phyloP scores from a whole-genome alignment of 64 coral and sea anemone genomes.

The Montipora efflorescens region DNA sequence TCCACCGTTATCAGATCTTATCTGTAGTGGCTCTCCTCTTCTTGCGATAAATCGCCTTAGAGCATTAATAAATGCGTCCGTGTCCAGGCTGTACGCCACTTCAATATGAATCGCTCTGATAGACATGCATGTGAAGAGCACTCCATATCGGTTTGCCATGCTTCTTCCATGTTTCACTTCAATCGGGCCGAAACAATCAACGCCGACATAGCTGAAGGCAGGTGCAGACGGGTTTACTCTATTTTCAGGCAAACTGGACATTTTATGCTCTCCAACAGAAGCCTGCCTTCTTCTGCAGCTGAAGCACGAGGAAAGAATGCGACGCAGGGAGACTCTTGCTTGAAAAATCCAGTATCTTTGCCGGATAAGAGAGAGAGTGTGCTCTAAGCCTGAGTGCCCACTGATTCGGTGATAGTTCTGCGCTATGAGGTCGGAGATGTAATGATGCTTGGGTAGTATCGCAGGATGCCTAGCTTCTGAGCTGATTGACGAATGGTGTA shows the following conservation, averaged over 20 bases:
- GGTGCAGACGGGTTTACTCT: neutral
- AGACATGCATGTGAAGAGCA: neutral
- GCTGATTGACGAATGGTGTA: slow-evolving; percentile 4
- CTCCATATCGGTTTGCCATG: neutral
- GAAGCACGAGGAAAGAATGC: neutral
- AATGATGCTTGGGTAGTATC: slow-evolving; percentile 29
- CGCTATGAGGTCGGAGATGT: slow-evolving; percentile 21
- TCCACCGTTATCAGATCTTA: no score
- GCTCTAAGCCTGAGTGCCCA: slow-evolving; percentile 31
- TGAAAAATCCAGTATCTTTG: neutral
- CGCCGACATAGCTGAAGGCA: neutral
- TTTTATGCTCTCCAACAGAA: neutral
- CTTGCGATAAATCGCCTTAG: neutral
- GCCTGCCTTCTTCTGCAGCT: neutral
- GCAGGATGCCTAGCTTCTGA: slow-evolving; percentile 13
- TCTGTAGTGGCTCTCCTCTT: no score
- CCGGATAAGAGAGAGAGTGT: slow-evolving; percentile 14
- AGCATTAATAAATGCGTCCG: neutral
- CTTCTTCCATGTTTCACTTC: neutral
- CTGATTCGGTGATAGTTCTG: neutral
- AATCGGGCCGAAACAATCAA: neutral
- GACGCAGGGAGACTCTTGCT: slow-evolving; percentile 21
- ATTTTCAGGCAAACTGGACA: neutral
- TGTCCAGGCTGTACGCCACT: neutral
- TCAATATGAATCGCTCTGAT: neutral